These are phyloP conservation scores for Aporrectodea caliginosa DNA, from an alignment of 1,140 invertebrate genomes.

Conservation along the genomic window DNA sequence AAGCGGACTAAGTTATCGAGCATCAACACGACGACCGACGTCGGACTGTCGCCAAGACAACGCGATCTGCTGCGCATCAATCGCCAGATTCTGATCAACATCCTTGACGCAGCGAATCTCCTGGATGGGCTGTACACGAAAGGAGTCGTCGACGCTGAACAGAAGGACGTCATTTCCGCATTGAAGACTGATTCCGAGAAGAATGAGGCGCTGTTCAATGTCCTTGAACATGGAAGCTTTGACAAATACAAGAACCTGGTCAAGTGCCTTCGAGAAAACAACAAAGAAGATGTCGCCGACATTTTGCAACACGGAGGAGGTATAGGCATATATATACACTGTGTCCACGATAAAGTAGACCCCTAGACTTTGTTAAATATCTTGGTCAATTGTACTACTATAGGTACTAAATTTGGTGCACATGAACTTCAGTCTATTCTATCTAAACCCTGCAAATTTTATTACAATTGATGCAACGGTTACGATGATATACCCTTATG, in stretches of 20 bases:
- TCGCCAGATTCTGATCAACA: neutral
- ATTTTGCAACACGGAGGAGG: neutral
- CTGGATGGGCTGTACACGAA: neutral
- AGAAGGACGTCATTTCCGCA: neutral
- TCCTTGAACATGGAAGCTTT: neutral
- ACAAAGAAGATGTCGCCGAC: neutral
- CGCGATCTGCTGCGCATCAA: neutral
- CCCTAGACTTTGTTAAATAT: neutral
- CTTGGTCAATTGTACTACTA: neutral
- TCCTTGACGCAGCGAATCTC: neutral
- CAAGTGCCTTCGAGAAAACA: neutral
- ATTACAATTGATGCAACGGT: neutral
- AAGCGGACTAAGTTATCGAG: no score
- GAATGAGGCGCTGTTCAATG: neutral
- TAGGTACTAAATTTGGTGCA: neutral
- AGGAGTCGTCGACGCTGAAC: neutral
- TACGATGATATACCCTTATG: neutral
- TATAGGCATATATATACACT: neutral
- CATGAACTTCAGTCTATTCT: neutral
- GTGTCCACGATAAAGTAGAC: neutral
- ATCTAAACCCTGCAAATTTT: neutral
- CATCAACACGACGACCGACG: no score
- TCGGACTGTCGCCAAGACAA: neutral
- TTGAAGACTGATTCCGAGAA: neutral
- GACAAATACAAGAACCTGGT: neutral